Percentiles rank a stretch among this genome's conserved stretches.
Evolutionary conservation across 2,113 vertebrate genomes (phyloP).

Genomic region (Phodopus roborovskii): DNA sequence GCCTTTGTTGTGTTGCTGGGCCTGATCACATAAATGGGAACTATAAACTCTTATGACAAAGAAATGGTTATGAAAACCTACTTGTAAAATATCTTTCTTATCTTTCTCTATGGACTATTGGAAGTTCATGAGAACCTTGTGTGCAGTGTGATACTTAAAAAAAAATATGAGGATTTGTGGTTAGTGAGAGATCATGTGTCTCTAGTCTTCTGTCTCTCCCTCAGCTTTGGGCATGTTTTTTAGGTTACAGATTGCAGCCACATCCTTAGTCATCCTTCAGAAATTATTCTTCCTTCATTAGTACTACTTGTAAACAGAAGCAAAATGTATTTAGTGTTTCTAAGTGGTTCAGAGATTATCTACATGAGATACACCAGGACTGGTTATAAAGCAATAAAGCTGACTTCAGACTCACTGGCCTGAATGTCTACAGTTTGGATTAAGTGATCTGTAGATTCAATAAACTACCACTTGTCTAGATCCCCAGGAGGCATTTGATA

Average conservation of each 20-base stretch:
- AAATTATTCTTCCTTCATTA: neutral
- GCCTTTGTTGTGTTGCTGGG: constrained; percentile 34
- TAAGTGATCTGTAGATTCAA: neutral
- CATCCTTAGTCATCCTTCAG: neutral
- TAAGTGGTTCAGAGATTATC: neutral
- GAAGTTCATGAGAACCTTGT: neutral
- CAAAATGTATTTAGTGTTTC: neutral
- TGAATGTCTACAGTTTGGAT: neutral
- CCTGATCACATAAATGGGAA: neutral
- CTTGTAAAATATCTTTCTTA: constrained; percentile 3
- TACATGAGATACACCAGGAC: neutral
- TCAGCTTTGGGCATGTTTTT: neutral
- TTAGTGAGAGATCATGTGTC: neutral
- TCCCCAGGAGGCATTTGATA: neutral
- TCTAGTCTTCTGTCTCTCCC: neutral
- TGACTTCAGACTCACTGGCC: neutral
- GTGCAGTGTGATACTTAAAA: neutral
- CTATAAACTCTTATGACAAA: neutral
- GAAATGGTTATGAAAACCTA: neutral
- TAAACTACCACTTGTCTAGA: neutral
- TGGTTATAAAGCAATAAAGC: neutral
- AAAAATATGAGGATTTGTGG: neutral
- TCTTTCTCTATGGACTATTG: neutral
- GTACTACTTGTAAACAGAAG: neutral
- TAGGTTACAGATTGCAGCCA: neutral